Evolutionary conservation across 2,797 vertebrate species (phyloP), one percentile per base, ranked within the genome.

Genomic region (Euthynnus affinis): DNA sequence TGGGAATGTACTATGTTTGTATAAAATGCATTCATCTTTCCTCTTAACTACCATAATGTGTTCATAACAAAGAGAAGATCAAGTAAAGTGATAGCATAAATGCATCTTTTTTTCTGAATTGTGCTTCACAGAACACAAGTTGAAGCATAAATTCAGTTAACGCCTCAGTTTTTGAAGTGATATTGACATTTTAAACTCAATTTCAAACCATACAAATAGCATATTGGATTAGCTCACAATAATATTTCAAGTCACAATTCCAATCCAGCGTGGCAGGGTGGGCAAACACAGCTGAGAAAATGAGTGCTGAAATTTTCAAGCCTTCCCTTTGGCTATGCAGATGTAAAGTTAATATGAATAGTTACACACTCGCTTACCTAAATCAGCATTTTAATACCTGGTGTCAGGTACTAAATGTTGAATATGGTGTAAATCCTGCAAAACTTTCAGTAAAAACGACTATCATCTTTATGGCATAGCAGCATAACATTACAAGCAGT

Each of bases 151-250:
- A 90, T 85, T 80, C 59, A 67, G 82, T 86, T 80, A 86, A 83
- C 59, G 23, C 76, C 78, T 79, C 51, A 18, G 86, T 82, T 88
- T 92, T 92, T 92, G 89, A 91, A 92, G 87, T 86, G 49, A 82
- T 90, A 88, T 90, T 93, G 92, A 92, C 90, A 92, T 92, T 91
- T 91, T 93, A 87, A 92, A 93, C 90, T 90, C 90, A 91, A 92
- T 93, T 94, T 89, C 83, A 84, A 83, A 72, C 82, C 87, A 86
- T 80, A 88, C 76, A 92, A 92, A 90, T 78, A 84, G 81, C 88
- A 92, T 92, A 92, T 91, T 94, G 87, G 91, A 92, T 94, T 89
- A 94, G 82, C 85, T 81, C 69, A 5, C 75, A 87, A 91, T 88
- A 90, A 90, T 91, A 89, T 91, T 92, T 92, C 84, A 81, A 89